Evolutionary conservation across 2,113 vertebrate species (phyloP), one percentile per base, ranked within the genome.

Genomic region (Uropsilus gracilis): DNA sequence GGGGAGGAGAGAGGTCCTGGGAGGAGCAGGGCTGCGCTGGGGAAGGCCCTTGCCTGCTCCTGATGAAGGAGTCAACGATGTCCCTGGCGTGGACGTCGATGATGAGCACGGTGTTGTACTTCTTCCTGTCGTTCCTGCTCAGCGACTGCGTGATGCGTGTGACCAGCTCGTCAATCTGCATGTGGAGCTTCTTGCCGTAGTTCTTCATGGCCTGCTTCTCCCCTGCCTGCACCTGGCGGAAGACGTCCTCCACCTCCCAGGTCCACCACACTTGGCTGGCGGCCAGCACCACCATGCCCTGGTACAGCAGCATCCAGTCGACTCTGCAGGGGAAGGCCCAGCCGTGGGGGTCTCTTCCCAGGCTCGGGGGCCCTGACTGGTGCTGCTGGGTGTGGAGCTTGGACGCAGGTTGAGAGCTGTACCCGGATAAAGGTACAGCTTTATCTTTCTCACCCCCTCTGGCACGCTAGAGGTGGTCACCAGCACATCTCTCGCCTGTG

Each of bases 251-350:
- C 20, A 99, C 99, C 92, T 99, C 98, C 99, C 99, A 99, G 9
- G 99, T 99, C 99, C 99, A 99, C 99, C 99, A 99, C 91, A 99
- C 99, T 97, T 99, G 99, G 95, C 98, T 99, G 61, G 98, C 98
- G n/a, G 99, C 99, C 96, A 99, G 98, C 92, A 99, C 99, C 97
- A 99, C 98, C 99, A 99, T 99, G 48, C 99, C 99, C 94, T 99
- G 99, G 97, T 99, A 99, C 66, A 98, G 97, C 89, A 99, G 95
- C 99, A 99, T 99, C 99, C 99, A 99, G 63, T 99, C 99, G 59
- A 99, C 98, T 89, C 99, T 99, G 0, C 0, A 2, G 50, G 61
- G 69, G 91, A 90, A 91, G 14, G 78, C 0, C 11, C 0, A 8
- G 18, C 12, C 5, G 9, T 24, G 2, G 5, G 12, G 20, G 34